Evolutionary conservation across 2,113 vertebrate genomes (phyloP), one percentile per base, ranked within the genome.

Genomic region (Miniopterus natalensis): DNA sequence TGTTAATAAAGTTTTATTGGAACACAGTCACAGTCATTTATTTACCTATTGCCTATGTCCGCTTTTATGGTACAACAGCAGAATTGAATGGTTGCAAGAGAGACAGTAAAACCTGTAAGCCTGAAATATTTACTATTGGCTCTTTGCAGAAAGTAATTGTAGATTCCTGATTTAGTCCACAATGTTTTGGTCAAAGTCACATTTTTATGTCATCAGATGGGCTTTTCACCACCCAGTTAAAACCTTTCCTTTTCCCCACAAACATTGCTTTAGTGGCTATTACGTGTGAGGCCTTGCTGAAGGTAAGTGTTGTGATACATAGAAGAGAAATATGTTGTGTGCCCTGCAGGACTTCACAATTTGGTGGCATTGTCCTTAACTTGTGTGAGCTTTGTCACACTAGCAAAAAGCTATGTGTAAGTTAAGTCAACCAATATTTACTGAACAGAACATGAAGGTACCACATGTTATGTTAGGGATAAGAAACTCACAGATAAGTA

Each of bases 1-100:
- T 80, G 15, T 80, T 65, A 93, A 84, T 85, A 65, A 96, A 80
- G 8, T 57, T 93, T 78, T 87, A 66, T 84, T 92, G 57, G 80
- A 65, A 47, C 15, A 71, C 9, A 42, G 27, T 51, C 21, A 14
- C 2, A 27, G 36, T 45, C 77, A 59, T 66, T 88, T 31, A 65
- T 53, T 79, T 87, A 42, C 21, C 4, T 36, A 36, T 61, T 36
- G 29, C 36, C 17, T 74, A 1, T 66, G 63, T 21, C 21, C 81
- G 66, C 49, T 81, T 77, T 78, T 1, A 0, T 84, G 36, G 12
- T 63, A 2, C 14, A 73, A 10, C 3, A 66, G 71, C 42, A 61
- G 40, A 71, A 66, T 1, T 59, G 49, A 77, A 7, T 75, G 78
- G 5, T 42, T 94, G 47, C 9, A 57, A 29, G 3, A 84, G 75